Percentiles rank a stretch among this genome's conserved stretches.
These are phyloP conservation scores for Gastrophryne carolinensis DNA, from an alignment of 2,797 vertebrate species.

Conservation along the genomic window DNA sequence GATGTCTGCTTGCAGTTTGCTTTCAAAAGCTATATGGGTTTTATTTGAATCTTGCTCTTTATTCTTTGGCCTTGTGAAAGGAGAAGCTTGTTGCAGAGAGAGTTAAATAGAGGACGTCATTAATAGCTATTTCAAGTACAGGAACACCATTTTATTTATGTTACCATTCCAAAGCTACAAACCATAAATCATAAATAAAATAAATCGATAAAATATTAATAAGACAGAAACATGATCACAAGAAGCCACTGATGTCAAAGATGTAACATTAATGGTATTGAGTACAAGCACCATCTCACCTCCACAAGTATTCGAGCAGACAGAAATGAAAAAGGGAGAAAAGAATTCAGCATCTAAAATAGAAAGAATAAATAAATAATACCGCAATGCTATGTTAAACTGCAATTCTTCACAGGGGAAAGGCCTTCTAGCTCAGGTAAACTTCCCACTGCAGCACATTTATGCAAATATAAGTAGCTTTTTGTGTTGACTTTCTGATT, in stretches of 20 bases:
- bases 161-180: no score
- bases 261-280: neutral
- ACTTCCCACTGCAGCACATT: constrained; percentile 29
- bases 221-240: neutral
- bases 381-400: constrained; percentile 1
- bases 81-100: no score
- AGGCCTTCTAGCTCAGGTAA: constrained; percentile 19
- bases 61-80: no score
- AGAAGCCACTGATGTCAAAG: neutral
- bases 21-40: no score
- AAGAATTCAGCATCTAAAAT: neutral
- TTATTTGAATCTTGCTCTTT: no score
- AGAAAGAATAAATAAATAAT: constrained; percentile 10
- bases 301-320: neutral
- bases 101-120: no score
- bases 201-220: neutral
- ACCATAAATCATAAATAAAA: neutral
- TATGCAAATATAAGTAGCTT: constrained; percentile 29
- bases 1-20: no score
- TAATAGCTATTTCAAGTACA: no score
- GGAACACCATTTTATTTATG: no score
- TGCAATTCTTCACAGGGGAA: constrained; percentile 1
- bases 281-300: neutral
- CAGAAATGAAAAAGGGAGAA: neutral
- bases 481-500: constrained; percentile 13